Base-by-base conservation (phyloP, 2,113 vertebrate species). In the Larimichthys polyactis region DNA sequence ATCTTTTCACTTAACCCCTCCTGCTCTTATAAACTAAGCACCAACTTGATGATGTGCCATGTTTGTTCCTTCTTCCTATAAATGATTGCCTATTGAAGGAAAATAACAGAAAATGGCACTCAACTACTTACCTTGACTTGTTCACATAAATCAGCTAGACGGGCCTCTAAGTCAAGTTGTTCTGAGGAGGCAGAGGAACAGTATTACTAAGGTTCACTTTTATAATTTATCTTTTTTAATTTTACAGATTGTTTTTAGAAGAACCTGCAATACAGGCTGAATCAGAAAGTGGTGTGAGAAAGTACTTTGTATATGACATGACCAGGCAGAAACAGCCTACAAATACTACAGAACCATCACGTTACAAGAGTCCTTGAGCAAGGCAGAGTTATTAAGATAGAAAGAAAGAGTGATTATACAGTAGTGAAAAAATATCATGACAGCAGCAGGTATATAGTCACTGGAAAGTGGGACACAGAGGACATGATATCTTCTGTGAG, bases 161-260 rank as follows among this genome's bases (percentile, higher is more conserved):
- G 97, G 68, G 93, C 95, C 87, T 99, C 97, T 90, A 99, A 94
- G 93, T 99, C 97, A 66, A 97, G 96, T 95, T 98, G 96, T 92
- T 99, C 98, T 99, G 95, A 89, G 94, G 94, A 89, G 74, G 92
- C 84, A 94, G 59, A 89, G 36, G 22, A 93, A 70, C 5, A 72
- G 11, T 79, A 55, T 83, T 70, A 77, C 44, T 59, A 15, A 46
- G 22, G 79, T 19, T 79, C 6, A 73, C 20, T 16, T 72, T 16
- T 10, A 63, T 15, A 55, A 70, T 19, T 15, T 1, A 54, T 44
- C 48, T 43, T 72, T 72, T 87, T 78, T 83, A 87, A 82, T 52
- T 68, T 54, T 20, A 24, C 17, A 83, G 9, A 83, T 62, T 55
- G 20, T 9, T 71, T 66, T 79, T 48, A 51, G 72, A 85, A 86